Base-by-base conservation (phyloP, 2,113 vertebrate species). In the Paracanthobrama guichenoti region DNA sequence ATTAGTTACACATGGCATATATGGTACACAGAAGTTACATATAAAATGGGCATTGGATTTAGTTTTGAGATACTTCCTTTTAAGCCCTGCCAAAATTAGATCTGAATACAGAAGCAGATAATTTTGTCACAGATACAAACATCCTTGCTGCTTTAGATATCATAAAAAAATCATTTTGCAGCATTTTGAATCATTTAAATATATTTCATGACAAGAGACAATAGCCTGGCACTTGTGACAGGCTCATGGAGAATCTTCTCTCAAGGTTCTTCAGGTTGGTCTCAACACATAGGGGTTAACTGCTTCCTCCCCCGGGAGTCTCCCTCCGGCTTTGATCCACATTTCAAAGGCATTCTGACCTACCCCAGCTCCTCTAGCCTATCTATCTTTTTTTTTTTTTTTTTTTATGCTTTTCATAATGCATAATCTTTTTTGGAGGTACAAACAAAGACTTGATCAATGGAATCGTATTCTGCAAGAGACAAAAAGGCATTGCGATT, bases 311-410 rank as follows among this genome's bases (percentile, higher is more conserved):
- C 76, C 0, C 12, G 6, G 26, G 39, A 82, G 57, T 74, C 60
- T 75, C 76, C 46, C 46, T 26, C 20, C 3, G 31, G 76, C 88
- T 88, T 88, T 88, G 88, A 87, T 88, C 79, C 62, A 42, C 28
- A 87, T 88, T 75, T 84, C 73, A 86, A 86, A 86, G 85, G 42
- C 16, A n/a, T 60, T 78, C 81, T 86, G 85, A 86, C 85, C 85
- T 26, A 57, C 59, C 59, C 75, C 53, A 64, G 69, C 50, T 82
- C 39, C 31, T 85, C 67, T 28, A 48, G 1, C 67, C 42, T 16
- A 50, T 28, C 74, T 64, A 44, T 48, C 22, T 1, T 46, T 39
- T 35, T 8, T 85, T 88, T 75, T 48, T 16, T 1, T 46, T 39
- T 35, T 8, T 85, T 88, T 75, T 74, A 35, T 46, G 20, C 31